Evolutionary conservation across 2,888 invertebrate species (phyloP), one percentile per base, ranked within the genome.

Genomic region (Stegana nigrithorax): DNA sequence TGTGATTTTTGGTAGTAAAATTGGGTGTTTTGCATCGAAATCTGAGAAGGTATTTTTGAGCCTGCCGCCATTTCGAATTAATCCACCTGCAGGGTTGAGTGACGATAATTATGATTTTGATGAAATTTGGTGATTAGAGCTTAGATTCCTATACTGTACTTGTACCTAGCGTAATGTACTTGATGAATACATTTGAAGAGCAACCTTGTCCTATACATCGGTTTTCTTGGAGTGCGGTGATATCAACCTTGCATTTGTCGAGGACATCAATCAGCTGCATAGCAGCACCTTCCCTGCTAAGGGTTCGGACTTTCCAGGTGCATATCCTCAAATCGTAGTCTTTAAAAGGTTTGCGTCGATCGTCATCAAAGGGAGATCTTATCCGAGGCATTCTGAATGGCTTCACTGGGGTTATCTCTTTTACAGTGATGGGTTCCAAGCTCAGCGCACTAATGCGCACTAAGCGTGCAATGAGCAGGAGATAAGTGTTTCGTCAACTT

Each of bases 221-320:
- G 21, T 26, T 57, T 44, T 57, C 14, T 17, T 57, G 25, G 14
- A 44, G 44, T 17, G 58, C 58, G 12, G 44, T 45, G 8, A 44
- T 58, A 26, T 58, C 58, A 27, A 29, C 44, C 44, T 45, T 58
- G 19, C 10, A 44, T 27, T 44, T 25, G n/a, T 6, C 42, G 23
- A 57, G 32, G 29, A 29, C 25, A 58, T 58, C 58, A 12, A n/a
- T 27, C 19, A 58, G 58, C n/a, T 58, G 45, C 26, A 27, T 42
- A 58, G 27, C 44, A 27, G 44, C 45, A 42, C 29, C 29, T 14
- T 26, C 14, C 12, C 58, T 27, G 17, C 45, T 25, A 42, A 45
- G 19, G 14, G 44, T 44, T 1, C 44, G 45, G 14, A 58, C 53
- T 32, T 55, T 55, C 32, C 53, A 55, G 32, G 5, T 32, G 32